Conservation (phyloP, 2,888 invertebrate species). For the Phaonia tiefii region DNA sequence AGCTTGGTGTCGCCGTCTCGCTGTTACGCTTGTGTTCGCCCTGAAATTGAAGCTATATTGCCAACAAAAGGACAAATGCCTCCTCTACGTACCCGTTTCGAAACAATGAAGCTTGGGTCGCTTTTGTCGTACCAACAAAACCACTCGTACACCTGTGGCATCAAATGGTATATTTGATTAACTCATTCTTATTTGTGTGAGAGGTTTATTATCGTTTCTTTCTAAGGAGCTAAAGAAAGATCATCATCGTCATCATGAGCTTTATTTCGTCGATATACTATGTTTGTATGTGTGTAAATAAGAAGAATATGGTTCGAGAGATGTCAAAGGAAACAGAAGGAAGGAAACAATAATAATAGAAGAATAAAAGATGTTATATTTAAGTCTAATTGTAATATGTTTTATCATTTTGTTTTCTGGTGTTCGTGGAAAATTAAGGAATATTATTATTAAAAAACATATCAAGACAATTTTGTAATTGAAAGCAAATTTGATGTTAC, state of each 20-base stretch:
- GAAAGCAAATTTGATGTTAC: conserved; percentile 63
- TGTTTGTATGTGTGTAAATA: not conserved
- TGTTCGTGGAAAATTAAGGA: conserved; percentile 49
- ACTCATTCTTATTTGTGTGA: not conserved
- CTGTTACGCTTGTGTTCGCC: conserved; percentile 14
- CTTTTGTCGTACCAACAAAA: conserved; percentile 7
- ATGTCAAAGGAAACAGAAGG: conserved; percentile 22
- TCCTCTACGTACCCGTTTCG: conserved; percentile 33
- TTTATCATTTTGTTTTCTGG: not conserved
- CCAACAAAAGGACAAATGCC: not conserved
- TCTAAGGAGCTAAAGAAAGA: conserved; percentile 19
- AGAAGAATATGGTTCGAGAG: not conserved
- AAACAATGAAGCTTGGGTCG: no score
- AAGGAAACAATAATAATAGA: conserved; percentile 22
- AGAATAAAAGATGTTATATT: conserved; percentile 31
- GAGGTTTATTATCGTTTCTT: conserved; percentile 1
- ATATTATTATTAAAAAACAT: conserved; percentile 49
- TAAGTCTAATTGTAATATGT: conserved; percentile 13
- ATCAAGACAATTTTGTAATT: conserved; percentile 49
- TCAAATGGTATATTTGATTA: not conserved
- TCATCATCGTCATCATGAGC: not conserved
- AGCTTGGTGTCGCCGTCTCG: not conserved
- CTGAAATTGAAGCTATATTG: conserved; percentile 35
- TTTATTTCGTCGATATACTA: not conserved
- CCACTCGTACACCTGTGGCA: not conserved